Evolutionary conservation across 2,113 vertebrate genomes (phyloP).

Genomic region (Nanorana parkeri): DNA sequence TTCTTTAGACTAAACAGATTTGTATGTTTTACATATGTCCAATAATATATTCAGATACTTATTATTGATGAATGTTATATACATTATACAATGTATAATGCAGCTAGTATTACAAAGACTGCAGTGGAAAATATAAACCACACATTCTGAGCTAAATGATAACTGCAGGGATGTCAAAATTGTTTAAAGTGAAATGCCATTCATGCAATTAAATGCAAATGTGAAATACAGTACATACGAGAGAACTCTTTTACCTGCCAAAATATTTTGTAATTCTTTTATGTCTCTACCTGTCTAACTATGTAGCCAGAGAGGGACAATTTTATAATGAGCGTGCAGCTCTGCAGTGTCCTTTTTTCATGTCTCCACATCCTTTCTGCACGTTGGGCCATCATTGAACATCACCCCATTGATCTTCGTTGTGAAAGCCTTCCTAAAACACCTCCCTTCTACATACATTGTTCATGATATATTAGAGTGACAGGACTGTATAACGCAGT

Average conservation of each 20-base stretch:
- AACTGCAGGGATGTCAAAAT: not conserved
- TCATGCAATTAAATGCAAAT: too few relatives aligned
- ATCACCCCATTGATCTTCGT: too few relatives aligned
- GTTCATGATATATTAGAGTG: too few relatives aligned
- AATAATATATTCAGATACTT: conserved; percentile 1
- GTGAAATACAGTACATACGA: too few relatives aligned
- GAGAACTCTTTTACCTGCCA: too few relatives aligned
- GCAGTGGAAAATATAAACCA: conserved; percentile 9
- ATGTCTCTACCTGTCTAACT: too few relatives aligned
- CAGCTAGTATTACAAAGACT: not conserved
- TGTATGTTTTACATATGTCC: conserved; percentile 11
- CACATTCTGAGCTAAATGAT: not conserved
- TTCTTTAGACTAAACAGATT: not conserved
- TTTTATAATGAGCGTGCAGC: too few relatives aligned
- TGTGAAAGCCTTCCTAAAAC: too few relatives aligned
- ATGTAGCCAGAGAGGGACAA: too few relatives aligned
- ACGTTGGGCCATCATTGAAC: not conserved
- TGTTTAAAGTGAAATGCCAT: not conserved
- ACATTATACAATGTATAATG: not conserved
- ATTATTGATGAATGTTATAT: not conserved
- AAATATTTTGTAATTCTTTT: too few relatives aligned
- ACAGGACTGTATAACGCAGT: too few relatives aligned
- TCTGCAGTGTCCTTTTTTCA: not conserved
- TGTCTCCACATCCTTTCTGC: not conserved
- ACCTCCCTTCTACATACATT: too few relatives aligned